Evolutionary conservation across 1,140 invertebrate species (phyloP), one percentile per base, ranked within the genome.

Genomic region (Forficula auricularia): DNA sequence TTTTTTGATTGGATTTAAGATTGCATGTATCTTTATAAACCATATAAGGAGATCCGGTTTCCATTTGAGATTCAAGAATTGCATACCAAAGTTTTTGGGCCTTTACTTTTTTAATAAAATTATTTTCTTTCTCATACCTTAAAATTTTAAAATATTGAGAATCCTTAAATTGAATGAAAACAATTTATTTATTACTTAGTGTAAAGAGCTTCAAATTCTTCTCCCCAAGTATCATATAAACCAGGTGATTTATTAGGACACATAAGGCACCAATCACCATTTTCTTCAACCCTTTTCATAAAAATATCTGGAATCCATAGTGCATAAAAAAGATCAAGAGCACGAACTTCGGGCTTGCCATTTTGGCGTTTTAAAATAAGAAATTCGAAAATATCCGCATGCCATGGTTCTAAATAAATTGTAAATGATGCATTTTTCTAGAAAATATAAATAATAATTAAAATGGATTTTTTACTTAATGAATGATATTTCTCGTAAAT

Each of bases 41-140:
- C 88, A 99, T 97, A 57, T 94, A 98, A 3, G 96, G 95, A 13
- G 83, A 92, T 19, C 96, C 96, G n/a, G 94, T 98, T 71, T 99
- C 96, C 3, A 95, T 86, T 70, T 98, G 96, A 1, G 91, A 75
- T 56, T 90, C 81, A 49, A 98, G 77, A 46, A 99, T 92, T 15
- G 88, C 82, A 54, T 79, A 84, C 92, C 92, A 99, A 34, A 99
- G 57, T 46, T 78, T 64, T 59, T 90, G 84, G 0, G 96, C 96
- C 51, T 74, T 71, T 2, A 98, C 71, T 57, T 81, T 76, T 46
- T 71, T 71, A 34, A 77, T 73, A 52, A 70, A 88, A 9, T 72
- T 65, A 8, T 81, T 79, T 60, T 88, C 82, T 16, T 66, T 57
- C 64, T 98, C 95, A 61, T 98, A 98, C 53, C 77, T 80, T 44